These are phyloP conservation scores for Chelmon rostratus DNA, from an alignment of 2,797 vertebrate genomes.

Conservation along the genomic window DNA sequence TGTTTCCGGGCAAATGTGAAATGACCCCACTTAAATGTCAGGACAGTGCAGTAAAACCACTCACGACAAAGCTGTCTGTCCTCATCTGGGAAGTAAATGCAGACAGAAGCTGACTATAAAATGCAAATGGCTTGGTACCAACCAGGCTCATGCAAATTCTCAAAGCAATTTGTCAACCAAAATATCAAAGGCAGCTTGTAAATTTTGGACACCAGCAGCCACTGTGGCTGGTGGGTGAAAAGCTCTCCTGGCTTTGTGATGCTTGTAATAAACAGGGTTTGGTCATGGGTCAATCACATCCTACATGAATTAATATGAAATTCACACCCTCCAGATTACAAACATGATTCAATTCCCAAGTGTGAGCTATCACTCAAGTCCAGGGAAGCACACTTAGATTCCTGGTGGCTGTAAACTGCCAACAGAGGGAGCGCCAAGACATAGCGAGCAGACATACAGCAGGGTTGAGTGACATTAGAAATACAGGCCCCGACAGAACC, in stretches of 20 bases:
- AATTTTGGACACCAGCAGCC: slow-evolving; percentile 40
- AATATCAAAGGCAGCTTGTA: not conserved
- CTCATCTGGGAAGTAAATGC: slow-evolving; percentile 20
- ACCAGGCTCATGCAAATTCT: not conserved
- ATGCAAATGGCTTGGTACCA: slow-evolving; percentile 14
- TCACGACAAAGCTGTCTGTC: slow-evolving; percentile 9
- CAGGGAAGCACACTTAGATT: slow-evolving; percentile 16
- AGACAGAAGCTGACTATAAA: not conserved
- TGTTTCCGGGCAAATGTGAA: slow-evolving; percentile 35
- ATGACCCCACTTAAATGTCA: slow-evolving; percentile 38
- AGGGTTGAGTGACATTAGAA: slow-evolving; percentile 34
- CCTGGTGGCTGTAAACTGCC: slow-evolving; percentile 35
- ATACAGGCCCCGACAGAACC: slow-evolving; percentile 48
- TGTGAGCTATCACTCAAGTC: slow-evolving; percentile 20
- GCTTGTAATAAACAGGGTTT: not conserved
- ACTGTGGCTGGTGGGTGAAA: slow-evolving; percentile 25
- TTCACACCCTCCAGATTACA: slow-evolving; percentile 37
- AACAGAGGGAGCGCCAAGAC: slow-evolving; percentile 25
- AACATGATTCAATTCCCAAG: slow-evolving; percentile 3
- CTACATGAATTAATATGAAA: not conserved
- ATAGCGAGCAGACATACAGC: slow-evolving; percentile 18
- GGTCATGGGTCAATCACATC: slow-evolving; percentile 29
- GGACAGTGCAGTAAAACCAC: slow-evolving; percentile 31
- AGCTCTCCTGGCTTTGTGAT: slow-evolving; percentile 2
- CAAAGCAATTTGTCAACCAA: not conserved